A percentile compares a stretch with the other conserved stretches of the same genome.
Conservation (phyloP, 2,113 vertebrate species). For the Tinamus guttatus region DNA sequence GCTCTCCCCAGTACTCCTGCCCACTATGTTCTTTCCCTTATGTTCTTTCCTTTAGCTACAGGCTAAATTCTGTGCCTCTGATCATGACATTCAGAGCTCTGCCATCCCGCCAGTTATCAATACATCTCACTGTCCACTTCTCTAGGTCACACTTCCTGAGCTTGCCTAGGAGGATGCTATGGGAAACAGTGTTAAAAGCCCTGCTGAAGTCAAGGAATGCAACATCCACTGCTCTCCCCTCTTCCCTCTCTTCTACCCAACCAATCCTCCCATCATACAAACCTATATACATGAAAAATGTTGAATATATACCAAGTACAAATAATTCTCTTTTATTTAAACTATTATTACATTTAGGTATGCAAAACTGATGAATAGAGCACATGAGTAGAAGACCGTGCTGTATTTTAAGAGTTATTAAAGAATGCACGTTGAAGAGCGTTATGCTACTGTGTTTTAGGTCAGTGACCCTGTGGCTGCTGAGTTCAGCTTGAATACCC, state of each 20-base stretch:
- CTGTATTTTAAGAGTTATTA: neutral
- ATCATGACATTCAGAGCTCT: too few relatives aligned
- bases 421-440: neutral
- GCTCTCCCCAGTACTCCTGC: too few relatives aligned
- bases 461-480: constrained; percentile 95
- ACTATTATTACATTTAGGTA: neutral
- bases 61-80: too few relatives aligned
- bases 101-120: too few relatives aligned
- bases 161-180: neutral
- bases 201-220: neutral
- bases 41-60: too few relatives aligned
- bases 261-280: too few relatives aligned
- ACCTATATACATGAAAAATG: neutral
- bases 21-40: too few relatives aligned
- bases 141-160: too few relatives aligned
- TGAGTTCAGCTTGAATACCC: constrained; percentile 95
- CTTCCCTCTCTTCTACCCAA: too few relatives aligned
- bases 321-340: neutral
- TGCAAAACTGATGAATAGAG: neutral
- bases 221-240: neutral
- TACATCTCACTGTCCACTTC: too few relatives aligned
- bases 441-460: constrained; percentile 71
- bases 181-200: neutral
- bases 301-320: neutral
- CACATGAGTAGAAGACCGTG: neutral